Conservation (phyloP, 2,888 invertebrate species). For the Sylvicola cinctus region DNA sequence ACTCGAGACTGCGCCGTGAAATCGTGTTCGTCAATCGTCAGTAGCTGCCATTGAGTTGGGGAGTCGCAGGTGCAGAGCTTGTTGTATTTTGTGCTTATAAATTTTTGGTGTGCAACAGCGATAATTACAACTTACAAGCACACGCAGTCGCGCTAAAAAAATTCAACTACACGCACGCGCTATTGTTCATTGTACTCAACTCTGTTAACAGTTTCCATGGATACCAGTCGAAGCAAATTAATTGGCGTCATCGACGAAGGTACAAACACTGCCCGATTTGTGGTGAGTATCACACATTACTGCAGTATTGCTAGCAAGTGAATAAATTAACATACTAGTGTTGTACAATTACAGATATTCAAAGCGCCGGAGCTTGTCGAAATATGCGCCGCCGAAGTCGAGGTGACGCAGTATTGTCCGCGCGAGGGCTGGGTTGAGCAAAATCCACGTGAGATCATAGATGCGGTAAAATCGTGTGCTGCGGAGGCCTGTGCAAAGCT, state of each 20-base stretch:
- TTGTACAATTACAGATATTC: slow-evolving; percentile 45
- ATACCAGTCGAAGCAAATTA: slow-evolving; percentile 28
- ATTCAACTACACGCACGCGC: too few relatives aligned
- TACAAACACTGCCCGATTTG: slow-evolving; percentile 76
- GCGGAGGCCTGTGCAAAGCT: slow-evolving; percentile 48
- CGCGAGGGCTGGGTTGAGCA: slow-evolving; percentile 90
- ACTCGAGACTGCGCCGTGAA: too few relatives aligned
- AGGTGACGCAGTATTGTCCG: slow-evolving; percentile 58
- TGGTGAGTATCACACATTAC: slow-evolving; percentile 31
- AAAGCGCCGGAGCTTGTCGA: slow-evolving; percentile 58
- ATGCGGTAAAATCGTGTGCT: slow-evolving; percentile 60
- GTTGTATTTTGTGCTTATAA: too few relatives aligned
- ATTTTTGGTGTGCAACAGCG: too few relatives aligned
- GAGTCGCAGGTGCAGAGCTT: too few relatives aligned
- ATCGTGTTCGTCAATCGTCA: too few relatives aligned
- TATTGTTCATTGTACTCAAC: too few relatives aligned
- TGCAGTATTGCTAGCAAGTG: slow-evolving; percentile 9
- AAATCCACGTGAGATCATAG: slow-evolving; percentile 67
- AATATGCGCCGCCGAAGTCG: slow-evolving; percentile 58
- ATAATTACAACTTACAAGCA: too few relatives aligned
- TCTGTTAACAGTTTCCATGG: too few relatives aligned
- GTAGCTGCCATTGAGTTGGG: too few relatives aligned
- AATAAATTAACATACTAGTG: too few relatives aligned
- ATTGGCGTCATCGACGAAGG: slow-evolving; percentile 92
- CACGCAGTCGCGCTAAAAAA: too few relatives aligned